Evolutionary conservation across 2,888 invertebrate genomes (phyloP), one percentile per base, ranked within the genome.

Genomic region (Aleiodes leptofemur): DNA sequence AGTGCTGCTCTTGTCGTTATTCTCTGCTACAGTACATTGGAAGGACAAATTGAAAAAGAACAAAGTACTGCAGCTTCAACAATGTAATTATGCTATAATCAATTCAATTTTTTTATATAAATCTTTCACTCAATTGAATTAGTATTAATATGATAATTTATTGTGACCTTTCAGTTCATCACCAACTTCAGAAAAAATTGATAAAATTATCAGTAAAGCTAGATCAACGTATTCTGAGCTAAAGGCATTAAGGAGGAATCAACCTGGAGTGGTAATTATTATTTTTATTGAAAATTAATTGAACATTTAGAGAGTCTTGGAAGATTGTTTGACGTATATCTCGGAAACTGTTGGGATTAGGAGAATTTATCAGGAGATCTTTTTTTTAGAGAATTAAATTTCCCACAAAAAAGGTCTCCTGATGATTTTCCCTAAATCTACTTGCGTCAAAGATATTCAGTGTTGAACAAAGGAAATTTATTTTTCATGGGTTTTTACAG

Each of bases 1-100:
- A 86, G 87, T 84, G 86, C 84, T 83, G 87, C 88, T 81, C 81
- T 88, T 74, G 84, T 86, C 74, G 82, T 85, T 76, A 86, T 86
- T 74, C 82, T 88, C 76, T 85, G 86, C 74, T 89, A 87, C 81
- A 86, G 85, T 77, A 85, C 85, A 73, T 83, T 88, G 56, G 88
- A 87, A 77, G 83, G 84, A 13, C 86, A 87, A 72, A 79, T 83
- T 57, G 84, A 84, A 59, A 85, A 82, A 76, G 85, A 85, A 8
- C 81, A 80, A 43, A 74, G 78, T 74, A 56, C 73, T 29, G 56
- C 77, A 16, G 77, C 76, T 43, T 72, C 74, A 9, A 69, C 77
- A 14, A 68, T 51, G 81, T 80, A 76, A 78, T 23, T 23, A 23
- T 23, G 23, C 23, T 23, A 23, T 53, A 61, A 31, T 31, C n/a